Evolutionary conservation across 2,113 vertebrate species (phyloP).

Genomic region (Chaenogobius annularis): DNA sequence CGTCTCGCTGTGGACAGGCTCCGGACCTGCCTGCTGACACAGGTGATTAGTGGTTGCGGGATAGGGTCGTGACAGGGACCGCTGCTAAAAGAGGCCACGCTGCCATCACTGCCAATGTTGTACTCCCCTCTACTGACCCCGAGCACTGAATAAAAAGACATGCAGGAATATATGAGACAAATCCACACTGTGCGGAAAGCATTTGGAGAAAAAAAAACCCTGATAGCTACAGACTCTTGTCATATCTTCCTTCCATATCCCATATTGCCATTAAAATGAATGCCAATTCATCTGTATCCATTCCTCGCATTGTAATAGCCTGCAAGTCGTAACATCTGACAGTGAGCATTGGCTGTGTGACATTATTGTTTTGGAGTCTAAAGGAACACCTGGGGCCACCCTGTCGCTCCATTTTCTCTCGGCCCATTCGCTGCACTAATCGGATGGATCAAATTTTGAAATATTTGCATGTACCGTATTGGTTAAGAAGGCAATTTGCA

Average conservation of each 20-base stretch:
- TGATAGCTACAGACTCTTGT: background rate
- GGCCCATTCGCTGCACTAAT: conserved; percentile 41
- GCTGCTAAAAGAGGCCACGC: conserved; percentile 16
- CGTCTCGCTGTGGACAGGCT: conserved; percentile 53
- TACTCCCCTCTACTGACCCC: background rate
- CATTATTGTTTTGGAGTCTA: conserved; percentile 62
- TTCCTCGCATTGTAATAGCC: conserved; percentile 51
- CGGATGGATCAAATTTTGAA: conserved; percentile 14
- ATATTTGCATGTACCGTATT: background rate
- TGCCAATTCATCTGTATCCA: conserved; percentile 47
- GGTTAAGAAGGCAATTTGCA: background rate
- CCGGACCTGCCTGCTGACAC: conserved; percentile 52
- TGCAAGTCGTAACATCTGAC: conserved; percentile 40
- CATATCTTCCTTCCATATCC: background rate
- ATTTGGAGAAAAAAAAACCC: background rate
- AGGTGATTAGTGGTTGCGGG: conserved; percentile 44
- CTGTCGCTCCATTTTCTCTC: conserved; percentile 48
- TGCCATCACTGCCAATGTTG: conserved; percentile 26
- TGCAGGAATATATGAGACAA: background rate
- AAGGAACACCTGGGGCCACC: conserved; percentile 68
- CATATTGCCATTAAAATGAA: conserved; percentile 18
- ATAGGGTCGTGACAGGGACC: conserved; percentile 24
- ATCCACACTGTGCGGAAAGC: background rate
- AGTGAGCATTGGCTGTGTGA: conserved; percentile 51
- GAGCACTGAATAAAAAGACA: conserved; percentile 2